Evolutionary conservation across 2,888 invertebrate species (phyloP).

Genomic region (Lepidochrysops patricia): DNA sequence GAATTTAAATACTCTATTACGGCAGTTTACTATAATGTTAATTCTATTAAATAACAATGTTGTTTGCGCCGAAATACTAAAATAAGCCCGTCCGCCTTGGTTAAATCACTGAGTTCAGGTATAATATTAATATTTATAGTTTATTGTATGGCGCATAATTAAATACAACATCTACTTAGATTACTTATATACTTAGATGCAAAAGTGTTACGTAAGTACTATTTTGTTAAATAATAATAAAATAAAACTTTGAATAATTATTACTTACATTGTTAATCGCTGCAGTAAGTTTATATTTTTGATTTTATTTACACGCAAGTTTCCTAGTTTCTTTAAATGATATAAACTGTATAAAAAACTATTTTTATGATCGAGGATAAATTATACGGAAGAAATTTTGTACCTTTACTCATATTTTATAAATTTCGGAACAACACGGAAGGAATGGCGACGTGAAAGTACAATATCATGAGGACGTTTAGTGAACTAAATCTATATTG

Average conservation of each 20-base stretch:
- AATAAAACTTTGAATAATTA: not conserved
- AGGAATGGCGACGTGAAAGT: not conserved
- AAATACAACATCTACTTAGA: not conserved
- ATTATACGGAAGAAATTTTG: not conserved
- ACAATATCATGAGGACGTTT: too few species aligned
- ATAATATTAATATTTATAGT: not conserved
- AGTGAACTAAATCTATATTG: too few species aligned
- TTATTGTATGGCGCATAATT: not conserved
- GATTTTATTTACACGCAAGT: not conserved
- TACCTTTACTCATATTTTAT: not conserved
- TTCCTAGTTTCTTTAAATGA: not conserved
- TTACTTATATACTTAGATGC: not conserved
- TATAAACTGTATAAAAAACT: not conserved
- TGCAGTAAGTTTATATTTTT: too few species aligned
- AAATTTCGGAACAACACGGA: not conserved
- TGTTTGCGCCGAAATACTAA: not conserved
- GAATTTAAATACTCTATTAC: not conserved
- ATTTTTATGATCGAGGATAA: not conserved
- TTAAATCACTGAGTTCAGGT: not conserved
- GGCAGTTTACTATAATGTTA: not conserved
- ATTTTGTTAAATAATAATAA: not conserved
- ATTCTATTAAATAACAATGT: not conserved
- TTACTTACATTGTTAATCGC: not conserved
- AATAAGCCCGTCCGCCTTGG: slow-evolving; percentile 1
- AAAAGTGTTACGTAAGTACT: not conserved